A percentile compares a stretch with the other conserved stretches of the same genome.
Conservation (phyloP, 2,113 vertebrate genomes). For the Nymphicus hollandicus region DNA sequence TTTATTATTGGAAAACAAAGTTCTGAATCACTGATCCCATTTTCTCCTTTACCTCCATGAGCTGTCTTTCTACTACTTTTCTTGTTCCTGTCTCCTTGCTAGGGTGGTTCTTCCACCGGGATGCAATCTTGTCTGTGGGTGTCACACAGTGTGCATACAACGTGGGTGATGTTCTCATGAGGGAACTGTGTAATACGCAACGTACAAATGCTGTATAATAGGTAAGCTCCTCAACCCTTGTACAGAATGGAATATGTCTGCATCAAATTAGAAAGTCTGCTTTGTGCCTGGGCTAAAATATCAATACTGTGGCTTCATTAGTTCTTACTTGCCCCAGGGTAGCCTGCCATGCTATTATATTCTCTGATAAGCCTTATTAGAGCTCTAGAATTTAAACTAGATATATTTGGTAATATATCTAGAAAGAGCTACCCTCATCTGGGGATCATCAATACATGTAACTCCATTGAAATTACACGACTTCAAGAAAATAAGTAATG, state of each 20-base stretch:
- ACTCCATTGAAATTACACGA: background rate
- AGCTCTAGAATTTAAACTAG: background rate
- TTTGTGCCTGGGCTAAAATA: background rate
- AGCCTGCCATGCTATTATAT: background rate
- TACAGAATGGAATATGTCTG: background rate
- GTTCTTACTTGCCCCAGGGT: background rate
- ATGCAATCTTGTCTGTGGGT: background rate
- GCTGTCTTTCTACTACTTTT: background rate
- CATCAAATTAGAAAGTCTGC: background rate
- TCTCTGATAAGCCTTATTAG: background rate
- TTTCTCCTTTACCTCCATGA: background rate
- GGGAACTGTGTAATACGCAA: background rate
- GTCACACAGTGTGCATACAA: background rate
- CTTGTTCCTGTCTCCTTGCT: background rate
- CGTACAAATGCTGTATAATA: background rate
- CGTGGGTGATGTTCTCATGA: background rate
- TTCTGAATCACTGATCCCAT: background rate
- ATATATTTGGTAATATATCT: background rate
- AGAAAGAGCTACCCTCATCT: background rate
- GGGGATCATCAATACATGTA: background rate
- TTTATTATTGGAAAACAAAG: background rate
- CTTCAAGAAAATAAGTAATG: background rate
- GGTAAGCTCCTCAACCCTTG: background rate
- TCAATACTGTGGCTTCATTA: background rate
- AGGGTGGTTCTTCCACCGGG: rapidly evolving